Base-by-base conservation (phyloP, 1,140 invertebrate species). In the Olivierus martensii region DNA sequence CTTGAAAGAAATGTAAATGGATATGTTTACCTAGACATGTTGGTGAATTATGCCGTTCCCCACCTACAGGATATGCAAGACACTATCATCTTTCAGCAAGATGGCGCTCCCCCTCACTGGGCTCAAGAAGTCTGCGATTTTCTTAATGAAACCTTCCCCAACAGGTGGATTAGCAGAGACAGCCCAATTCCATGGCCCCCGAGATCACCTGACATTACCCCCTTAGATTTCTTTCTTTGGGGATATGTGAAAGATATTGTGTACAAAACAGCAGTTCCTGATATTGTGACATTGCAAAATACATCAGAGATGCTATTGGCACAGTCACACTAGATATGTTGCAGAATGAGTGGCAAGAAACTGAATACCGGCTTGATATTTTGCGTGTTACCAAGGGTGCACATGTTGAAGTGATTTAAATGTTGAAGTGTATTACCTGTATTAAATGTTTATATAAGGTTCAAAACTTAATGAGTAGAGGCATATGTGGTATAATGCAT, bases 21-120 rank as follows among this genome's bases (percentile, higher is more conserved):
- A 10, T 18, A 21, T 21, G 19, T 46, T 2, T 48, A 36, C 37
- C 1, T 54, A 18, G 9, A 47, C 12, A 54, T 54, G 52, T 19
- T 54, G n/a, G 18, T 34, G 6, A 9, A 36, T 17, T 41, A 39
- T 19, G 36, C 45, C 28, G n/a, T 49, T 18, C 52, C 46, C 28
- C 46, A 54, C 15, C 21, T 54, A 1, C 46, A 54, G 17, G 41
- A 3, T 12, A 4, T 42, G 37, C 9, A 49, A 37, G 15, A 22
- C 2, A 35, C 9, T 22, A 37, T 49, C 15, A 19, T 39, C n/a
- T 54, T 57, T 35, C 48, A 57, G 37, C 58, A 59, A 36, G 58
- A 59, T 56, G 58, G 55, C 15, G 55, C 52, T 9, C 52, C 43
- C 18, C 46, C 57, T 34, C 54, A 50, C 42, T 41, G 44, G 36